These are phyloP conservation scores for Drosophila pegasa DNA, from an alignment of 2,888 invertebrate genomes.

Conservation along the genomic window DNA sequence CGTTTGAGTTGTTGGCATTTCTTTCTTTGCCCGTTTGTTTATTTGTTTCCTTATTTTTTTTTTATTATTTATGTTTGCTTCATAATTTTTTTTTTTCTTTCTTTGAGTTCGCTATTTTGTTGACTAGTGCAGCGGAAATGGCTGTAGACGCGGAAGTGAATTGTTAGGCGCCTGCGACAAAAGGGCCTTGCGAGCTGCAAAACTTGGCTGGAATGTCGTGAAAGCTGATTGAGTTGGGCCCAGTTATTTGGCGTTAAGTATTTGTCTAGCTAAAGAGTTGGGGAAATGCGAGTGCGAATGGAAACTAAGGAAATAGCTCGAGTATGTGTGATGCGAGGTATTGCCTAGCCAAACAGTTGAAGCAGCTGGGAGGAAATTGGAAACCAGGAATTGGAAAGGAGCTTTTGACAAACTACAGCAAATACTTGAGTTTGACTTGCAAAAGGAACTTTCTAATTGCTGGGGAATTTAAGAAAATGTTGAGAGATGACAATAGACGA, in stretches of 20 bases:
- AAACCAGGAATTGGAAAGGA: background rate
- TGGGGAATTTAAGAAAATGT: background rate
- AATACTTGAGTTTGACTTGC: constrained; percentile 11
- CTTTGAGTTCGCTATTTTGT: constrained; percentile 49
- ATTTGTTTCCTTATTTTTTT: constrained; percentile 40
- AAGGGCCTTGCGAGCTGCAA: constrained; percentile 21
- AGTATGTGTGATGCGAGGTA: constrained; percentile 3
- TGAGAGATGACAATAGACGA: no score
- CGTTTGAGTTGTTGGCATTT: constrained; percentile 37
- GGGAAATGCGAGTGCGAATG: constrained; percentile 11
- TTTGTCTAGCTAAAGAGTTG: constrained; percentile 23
- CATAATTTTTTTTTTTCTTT: constrained; percentile 18
- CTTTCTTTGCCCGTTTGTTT: constrained; percentile 37
- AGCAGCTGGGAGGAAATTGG: background rate
- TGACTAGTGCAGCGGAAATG: constrained; percentile 75
- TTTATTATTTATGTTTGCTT: constrained; percentile 65
- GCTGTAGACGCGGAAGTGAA: constrained; percentile 77
- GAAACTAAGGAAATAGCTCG: constrained; percentile 3
- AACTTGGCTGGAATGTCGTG: constrained; percentile 25
- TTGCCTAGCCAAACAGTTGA: constrained; percentile 4
- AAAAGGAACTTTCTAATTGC: constrained; percentile 14
- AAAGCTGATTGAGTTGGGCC: constrained; percentile 6
- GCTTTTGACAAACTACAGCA: constrained; percentile 5
- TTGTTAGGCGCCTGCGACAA: constrained; percentile 72
- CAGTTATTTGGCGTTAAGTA: constrained; percentile 11